Percentiles rank a stretch among this genome's conserved stretches.
These are phyloP conservation scores for Parnassius apollo DNA, from an alignment of 2,888 invertebrate species.

Conservation along the genomic window DNA sequence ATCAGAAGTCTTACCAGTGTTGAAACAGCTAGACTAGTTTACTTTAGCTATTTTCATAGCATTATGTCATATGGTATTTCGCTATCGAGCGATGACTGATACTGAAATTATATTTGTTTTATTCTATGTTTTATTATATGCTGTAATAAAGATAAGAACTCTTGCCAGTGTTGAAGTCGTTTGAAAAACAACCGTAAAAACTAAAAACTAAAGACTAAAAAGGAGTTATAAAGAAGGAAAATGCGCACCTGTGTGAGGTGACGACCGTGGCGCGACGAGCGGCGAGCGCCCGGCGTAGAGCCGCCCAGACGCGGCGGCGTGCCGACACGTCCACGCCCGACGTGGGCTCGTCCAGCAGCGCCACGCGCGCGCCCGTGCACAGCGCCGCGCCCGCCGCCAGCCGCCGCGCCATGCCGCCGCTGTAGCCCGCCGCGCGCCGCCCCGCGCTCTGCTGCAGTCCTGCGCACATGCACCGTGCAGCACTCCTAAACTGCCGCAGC, in stretches of 20 bases:
- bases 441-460: constrained; percentile 37
- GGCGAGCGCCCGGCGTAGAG: constrained; percentile 75
- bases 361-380: constrained; percentile 65
- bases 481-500: not conserved
- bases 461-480: constrained; percentile 5
- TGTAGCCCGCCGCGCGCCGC: constrained; percentile 59
- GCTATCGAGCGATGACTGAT: too few species aligned
- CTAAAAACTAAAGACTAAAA: too few species aligned
- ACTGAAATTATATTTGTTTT: too few species aligned
- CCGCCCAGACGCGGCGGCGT: constrained; percentile 83
- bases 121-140: too few species aligned
- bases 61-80: too few species aligned
- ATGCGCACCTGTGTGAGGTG: constrained; percentile 83
- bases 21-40: too few species aligned
- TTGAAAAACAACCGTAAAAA: too few species aligned
- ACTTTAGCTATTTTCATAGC: too few species aligned
- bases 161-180: too few species aligned
- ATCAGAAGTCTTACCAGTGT: too few species aligned
- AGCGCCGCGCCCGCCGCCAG: constrained; percentile 41
- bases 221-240: too few species aligned
- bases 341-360: constrained; percentile 88
- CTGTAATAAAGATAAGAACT: too few species aligned
- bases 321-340: constrained; percentile 86
- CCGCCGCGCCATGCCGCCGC: constrained; percentile 88
- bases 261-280: constrained; percentile 82